A percentile compares a stretch with the other conserved stretches of the same genome.
These are phyloP conservation scores for Rhorus exstirpatorius DNA, from an alignment of 2,888 invertebrate genomes.

Conservation along the genomic window DNA sequence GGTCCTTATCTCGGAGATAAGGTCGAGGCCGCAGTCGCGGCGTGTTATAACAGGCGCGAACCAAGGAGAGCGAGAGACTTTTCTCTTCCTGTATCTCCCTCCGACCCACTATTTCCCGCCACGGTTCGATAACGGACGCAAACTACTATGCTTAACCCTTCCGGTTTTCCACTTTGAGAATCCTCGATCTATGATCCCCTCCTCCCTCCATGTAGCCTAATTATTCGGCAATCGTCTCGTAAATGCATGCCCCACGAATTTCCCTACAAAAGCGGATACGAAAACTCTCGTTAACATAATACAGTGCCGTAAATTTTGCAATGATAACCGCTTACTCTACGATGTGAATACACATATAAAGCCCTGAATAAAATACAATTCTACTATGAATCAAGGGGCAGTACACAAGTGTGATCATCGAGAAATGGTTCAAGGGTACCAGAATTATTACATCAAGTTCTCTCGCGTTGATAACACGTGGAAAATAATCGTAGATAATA, in stretches of 20 bases:
- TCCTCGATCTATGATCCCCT: slow-evolving; percentile 25
- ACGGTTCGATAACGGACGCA: slow-evolving; percentile 78
- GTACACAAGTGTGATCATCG: no score
- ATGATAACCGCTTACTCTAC: slow-evolving; percentile 53
- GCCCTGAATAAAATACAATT: no score
- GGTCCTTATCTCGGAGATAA: slow-evolving; percentile 82
- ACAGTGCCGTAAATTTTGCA: slow-evolving; percentile 54
- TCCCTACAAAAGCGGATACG: slow-evolving; percentile 10
- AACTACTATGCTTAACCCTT: slow-evolving; percentile 75
- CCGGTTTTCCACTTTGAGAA: slow-evolving; percentile 74
- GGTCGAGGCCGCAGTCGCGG: slow-evolving; percentile 75
- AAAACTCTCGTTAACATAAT: slow-evolving; percentile 60
- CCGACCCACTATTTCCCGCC: slow-evolving; percentile 68
- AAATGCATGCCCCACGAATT: slow-evolving; percentile 36
- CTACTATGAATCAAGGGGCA: no score
- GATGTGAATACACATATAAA: not conserved
- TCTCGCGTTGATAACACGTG: no score
- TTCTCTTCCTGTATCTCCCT: slow-evolving; percentile 41
- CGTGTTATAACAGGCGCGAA: slow-evolving; percentile 61
- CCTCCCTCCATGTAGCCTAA: slow-evolving; percentile 53
- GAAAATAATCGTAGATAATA: no score
- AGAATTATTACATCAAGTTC: no score
- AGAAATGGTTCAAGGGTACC: no score
- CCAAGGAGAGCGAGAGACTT: slow-evolving; percentile 35
- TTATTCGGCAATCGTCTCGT: slow-evolving; percentile 66